A percentile compares a stretch with the other conserved stretches of the same genome.
Evolutionary conservation across 2,797 vertebrate species (phyloP).

Genomic region (Poeciliopsis infans): DNA sequence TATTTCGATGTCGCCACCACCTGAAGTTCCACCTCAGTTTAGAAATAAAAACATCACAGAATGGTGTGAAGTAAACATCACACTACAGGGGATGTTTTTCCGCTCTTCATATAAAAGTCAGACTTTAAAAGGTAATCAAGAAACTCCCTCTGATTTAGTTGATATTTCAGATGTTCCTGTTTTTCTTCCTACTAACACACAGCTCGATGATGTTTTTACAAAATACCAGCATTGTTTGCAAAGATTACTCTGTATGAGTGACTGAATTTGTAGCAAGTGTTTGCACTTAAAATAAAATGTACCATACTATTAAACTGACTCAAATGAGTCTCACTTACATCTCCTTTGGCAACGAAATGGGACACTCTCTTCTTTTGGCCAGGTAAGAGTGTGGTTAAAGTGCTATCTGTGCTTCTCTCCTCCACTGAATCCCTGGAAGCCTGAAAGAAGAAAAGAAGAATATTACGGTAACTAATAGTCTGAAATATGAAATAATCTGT

Average conservation of each 20-base stretch:
- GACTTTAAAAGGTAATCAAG: neutral
- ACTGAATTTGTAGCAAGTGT: neutral
- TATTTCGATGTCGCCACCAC: neutral
- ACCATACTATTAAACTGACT: neutral
- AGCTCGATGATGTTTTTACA: neutral
- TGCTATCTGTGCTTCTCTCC: constrained; percentile 78
- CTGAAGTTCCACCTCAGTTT: neutral
- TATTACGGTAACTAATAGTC: too few relatives aligned
- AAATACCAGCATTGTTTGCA: neutral
- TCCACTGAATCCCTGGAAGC: constrained; percentile 79
- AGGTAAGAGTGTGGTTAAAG: constrained; percentile 89
- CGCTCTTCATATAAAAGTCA: neutral
- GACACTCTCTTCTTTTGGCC: constrained; percentile 97
- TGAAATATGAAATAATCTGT: too few relatives aligned
- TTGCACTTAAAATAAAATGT: neutral
- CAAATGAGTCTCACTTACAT: constrained; percentile 77
- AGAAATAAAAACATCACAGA: neutral
- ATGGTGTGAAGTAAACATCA: neutral
- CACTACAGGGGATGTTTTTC: neutral
- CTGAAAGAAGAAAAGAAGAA: constrained; percentile 67
- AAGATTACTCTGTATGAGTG: neutral
- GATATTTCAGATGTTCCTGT: neutral
- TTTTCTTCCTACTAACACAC: neutral
- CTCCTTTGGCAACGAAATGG: constrained; percentile 89
- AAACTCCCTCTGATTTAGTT: neutral